These are phyloP conservation scores for Corbicula japonica DNA, from an alignment of 2,888 invertebrate species.

Conservation along the genomic window DNA sequence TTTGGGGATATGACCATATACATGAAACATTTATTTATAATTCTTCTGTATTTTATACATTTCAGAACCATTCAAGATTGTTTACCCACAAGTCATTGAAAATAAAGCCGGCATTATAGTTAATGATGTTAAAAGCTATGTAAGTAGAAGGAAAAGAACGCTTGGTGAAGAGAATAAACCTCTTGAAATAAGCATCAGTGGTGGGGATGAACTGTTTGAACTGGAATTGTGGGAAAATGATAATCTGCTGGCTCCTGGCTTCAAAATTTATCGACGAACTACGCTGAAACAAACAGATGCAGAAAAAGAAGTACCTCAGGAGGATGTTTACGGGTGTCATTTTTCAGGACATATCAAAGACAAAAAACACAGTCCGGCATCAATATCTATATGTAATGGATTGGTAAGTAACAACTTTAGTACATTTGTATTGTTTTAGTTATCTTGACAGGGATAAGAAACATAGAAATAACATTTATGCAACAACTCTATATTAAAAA, in stretches of 20 bases:
- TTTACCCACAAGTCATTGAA: conserved; percentile 64
- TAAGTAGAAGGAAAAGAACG: conserved; percentile 60
- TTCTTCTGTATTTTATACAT: conserved; percentile 6
- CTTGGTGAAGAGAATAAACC: conserved; percentile 48
- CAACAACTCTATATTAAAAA: too few relatives aligned
- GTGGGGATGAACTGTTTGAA: conserved; percentile 74
- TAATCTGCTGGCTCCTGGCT: conserved; percentile 76
- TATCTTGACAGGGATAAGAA: too few relatives aligned
- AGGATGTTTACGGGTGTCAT: conserved; percentile 66
- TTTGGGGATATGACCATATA: too few relatives aligned
- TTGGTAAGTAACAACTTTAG: conserved; percentile 70
- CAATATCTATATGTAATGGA: conserved; percentile 77
- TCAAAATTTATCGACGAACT: conserved; percentile 77
- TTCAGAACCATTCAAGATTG: conserved; percentile 64
- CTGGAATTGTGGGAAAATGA: conserved; percentile 75
- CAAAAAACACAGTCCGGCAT: conserved; percentile 64
- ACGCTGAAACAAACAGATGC: conserved; percentile 38
- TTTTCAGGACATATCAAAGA: conserved; percentile 70
- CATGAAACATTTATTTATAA: too few relatives aligned
- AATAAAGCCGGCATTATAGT: conserved; percentile 53
- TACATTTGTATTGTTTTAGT: too few relatives aligned
- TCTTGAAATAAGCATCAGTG: conserved; percentile 72
- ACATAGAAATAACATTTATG: too few relatives aligned
- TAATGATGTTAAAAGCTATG: conserved; percentile 56
- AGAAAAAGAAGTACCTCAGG: conserved; percentile 35